Evolutionary conservation across 64 coral and sea anemone genomes (phyloP), one percentile per base, ranked within the genome.

Genomic region (Anthopleura sola): DNA sequence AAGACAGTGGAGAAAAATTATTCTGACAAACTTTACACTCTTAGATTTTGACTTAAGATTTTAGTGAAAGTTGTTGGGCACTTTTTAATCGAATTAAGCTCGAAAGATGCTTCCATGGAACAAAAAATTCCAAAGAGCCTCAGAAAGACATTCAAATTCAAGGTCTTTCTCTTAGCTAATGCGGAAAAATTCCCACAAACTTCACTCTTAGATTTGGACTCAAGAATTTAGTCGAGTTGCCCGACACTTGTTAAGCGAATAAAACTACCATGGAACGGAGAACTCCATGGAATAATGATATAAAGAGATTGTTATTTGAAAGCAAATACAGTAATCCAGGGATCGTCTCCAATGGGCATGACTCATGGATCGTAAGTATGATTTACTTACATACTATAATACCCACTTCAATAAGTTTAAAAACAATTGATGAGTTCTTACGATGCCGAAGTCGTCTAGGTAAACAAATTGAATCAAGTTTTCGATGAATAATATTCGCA

Each of bases 1-100:
- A 2, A 79, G 76, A 26, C 76, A 79, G 21, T 79, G 76, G 76
- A 79, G 76, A 15, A 79, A 79, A 79, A 79, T 79, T 23, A 79
- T 79, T 26, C 31, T 79, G 3, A 79, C 76, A 28, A 79, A 79
- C 24, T 79, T 79, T 79, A 44, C 76, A 33, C 39, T 79, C 1
- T 44, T 79, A 12, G 76, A 79, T 24, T 79, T 79, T 47, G 76
- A 79, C 11, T 47, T 79, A 23, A 38, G 76, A 48, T 79, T 79
- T 79, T 79, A 48, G 31, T 44, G 68, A 20, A 15, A 53, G 16
- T 12, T 1, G 2, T 3, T 44, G 0, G 40, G 9, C 40, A 44
- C 2, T 3, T 44, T 44, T 44, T 44, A 44, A 44, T 8, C 40
- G 40, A n/a, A n/a, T n/a, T 44, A 44, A 1, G 9, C 40, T 44